A percentile compares a stretch with the other conserved stretches of the same genome.
Evolutionary conservation across 1,140 invertebrate species (phyloP).

Genomic region (Gonatopus flavifemur): DNA sequence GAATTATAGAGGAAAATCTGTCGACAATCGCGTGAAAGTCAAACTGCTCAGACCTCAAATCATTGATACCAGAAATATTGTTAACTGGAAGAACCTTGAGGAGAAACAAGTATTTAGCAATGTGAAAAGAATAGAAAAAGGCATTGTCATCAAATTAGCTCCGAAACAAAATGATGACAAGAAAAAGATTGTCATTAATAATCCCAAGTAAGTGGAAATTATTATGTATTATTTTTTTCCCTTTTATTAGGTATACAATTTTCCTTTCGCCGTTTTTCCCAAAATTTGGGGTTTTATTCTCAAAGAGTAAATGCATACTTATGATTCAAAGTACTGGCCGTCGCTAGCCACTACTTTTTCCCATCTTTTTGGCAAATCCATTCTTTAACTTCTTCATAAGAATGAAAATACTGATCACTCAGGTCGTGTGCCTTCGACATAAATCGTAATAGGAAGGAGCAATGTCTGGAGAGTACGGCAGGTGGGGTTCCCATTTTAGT

Average conservation of each 20-base stretch:
- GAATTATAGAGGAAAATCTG: slow-evolving; percentile 44
- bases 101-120: slow-evolving; percentile 35
- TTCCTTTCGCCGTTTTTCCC: too few species aligned
- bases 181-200: slow-evolving; percentile 44
- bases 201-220: slow-evolving; percentile 30
- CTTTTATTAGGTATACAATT: background rate
- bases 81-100: slow-evolving; percentile 12
- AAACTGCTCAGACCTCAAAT: slow-evolving; percentile 37
- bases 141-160: slow-evolving; percentile 43
- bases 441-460: too few species aligned
- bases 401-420: too few species aligned
- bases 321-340: too few species aligned
- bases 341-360: too few species aligned
- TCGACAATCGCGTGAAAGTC: slow-evolving; percentile 25
- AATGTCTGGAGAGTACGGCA: too few species aligned
- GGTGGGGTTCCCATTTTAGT: too few species aligned
- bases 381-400: too few species aligned
- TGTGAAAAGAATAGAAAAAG: slow-evolving; percentile 38
- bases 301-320: too few species aligned
- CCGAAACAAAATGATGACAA: slow-evolving; percentile 22
- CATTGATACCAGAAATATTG: slow-evolving; percentile 39
- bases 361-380: too few species aligned
- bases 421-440: too few species aligned
- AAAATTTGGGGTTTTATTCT: too few species aligned
- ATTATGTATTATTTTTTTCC: background rate